Percentiles rank a stretch among this genome's conserved stretches.
Evolutionary conservation across 2,113 vertebrate species (phyloP).

Genomic region (Dryoscopus gambensis): DNA sequence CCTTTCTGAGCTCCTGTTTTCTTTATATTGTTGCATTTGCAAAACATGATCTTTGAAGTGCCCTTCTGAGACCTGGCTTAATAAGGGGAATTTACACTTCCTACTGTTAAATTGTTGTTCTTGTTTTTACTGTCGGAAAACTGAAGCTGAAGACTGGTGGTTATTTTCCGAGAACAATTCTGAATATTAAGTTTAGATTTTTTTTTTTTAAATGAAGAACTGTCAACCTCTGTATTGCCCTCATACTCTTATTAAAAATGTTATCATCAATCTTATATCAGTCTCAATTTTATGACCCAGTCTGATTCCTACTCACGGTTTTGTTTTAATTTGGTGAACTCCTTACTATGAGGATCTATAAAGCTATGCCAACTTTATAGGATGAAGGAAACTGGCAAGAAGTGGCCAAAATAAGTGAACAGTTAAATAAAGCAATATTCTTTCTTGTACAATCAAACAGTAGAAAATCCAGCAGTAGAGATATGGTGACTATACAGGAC

Average conservation of each 20-base stretch:
- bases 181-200: background rate
- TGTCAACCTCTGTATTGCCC: background rate
- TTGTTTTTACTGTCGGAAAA: background rate
- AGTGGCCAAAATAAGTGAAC: background rate
- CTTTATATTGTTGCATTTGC: background rate
- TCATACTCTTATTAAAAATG: background rate
- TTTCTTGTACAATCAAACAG: background rate
- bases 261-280: background rate
- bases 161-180: background rate
- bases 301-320: background rate
- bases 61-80: background rate
- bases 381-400: background rate
- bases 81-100: background rate
- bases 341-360: background rate
- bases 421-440: background rate
- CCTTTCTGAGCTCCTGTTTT: background rate
- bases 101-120: background rate
- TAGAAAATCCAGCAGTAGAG: background rate
- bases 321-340: background rate
- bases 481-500: background rate
- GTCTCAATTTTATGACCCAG: background rate
- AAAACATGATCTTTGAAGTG: background rate
- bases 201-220: background rate
- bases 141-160: background rate
- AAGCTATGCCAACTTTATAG: background rate